These are phyloP conservation scores for Heliconius sara DNA, from an alignment of 2,888 invertebrate genomes.

Conservation along the genomic window DNA sequence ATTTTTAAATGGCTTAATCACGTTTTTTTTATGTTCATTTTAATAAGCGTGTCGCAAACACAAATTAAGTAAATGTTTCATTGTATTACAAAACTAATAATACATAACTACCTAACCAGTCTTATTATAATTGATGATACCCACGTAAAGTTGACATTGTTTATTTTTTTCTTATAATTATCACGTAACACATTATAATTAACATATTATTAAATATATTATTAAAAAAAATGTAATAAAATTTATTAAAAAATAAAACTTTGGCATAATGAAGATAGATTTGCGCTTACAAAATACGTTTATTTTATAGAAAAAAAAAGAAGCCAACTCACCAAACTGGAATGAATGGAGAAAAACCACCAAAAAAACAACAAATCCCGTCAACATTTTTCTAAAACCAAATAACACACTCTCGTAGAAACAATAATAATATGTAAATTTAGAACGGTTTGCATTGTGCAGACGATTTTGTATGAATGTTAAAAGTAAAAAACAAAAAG, in stretches of 20 bases:
- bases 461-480: slow-evolving; percentile 54
- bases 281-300: background rate
- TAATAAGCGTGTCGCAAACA: background rate
- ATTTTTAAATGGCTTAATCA: slow-evolving; percentile 9
- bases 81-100: slow-evolving; percentile 13
- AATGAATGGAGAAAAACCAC: slow-evolving; percentile 65
- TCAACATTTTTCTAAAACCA: slow-evolving; percentile 75
- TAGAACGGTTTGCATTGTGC: slow-evolving; percentile 75
- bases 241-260: background rate
- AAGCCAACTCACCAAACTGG: slow-evolving; percentile 64
- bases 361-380: slow-evolving; percentile 69
- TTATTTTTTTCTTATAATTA: background rate
- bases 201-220: background rate
- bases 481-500: slow-evolving; percentile 53
- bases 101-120: slow-evolving; percentile 3
- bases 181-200: background rate
- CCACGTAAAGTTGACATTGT: background rate
- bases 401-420: slow-evolving; percentile 65
- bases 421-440: slow-evolving; percentile 56
- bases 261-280: background rate
- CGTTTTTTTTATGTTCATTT: background rate
- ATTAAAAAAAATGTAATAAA: no score
- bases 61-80: slow-evolving; percentile 5
- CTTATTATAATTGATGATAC: slow-evolving; percentile 15
- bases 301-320: slow-evolving; percentile 2